These are phyloP conservation scores for Theretra japonica DNA, from an alignment of 2,888 invertebrate genomes.

Conservation along the genomic window DNA sequence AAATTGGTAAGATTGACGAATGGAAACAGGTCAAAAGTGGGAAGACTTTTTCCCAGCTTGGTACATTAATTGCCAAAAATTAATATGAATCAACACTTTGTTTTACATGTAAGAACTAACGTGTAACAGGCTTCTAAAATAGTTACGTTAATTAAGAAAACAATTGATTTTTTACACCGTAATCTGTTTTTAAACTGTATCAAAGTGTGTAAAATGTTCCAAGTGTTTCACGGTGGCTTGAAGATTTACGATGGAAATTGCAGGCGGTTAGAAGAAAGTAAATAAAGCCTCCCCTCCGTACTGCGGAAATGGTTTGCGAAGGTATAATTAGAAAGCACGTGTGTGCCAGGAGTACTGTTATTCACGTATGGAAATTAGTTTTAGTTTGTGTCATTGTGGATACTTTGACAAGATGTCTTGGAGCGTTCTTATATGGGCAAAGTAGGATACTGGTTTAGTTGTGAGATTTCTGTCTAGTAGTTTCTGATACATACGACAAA, in stretches of 20 bases:
- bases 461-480: too few species aligned
- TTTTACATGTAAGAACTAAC: too few species aligned
- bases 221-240: too few species aligned
- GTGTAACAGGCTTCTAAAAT: too few species aligned
- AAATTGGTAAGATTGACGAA: too few species aligned
- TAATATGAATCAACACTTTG: too few species aligned
- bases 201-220: neutral
- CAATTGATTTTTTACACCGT: neutral
- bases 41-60: too few species aligned
- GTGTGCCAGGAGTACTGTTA: constrained; percentile 23
- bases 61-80: too few species aligned
- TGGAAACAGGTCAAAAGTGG: too few species aligned
- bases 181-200: neutral
- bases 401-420: neutral
- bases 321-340: constrained; percentile 46
- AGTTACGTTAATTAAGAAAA: neutral
- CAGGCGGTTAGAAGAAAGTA: constrained; percentile 37
- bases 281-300: constrained; percentile 37
- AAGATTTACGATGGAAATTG: constrained; percentile 16
- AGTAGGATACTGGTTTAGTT: too few species aligned
- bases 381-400: neutral
- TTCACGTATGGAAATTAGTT: constrained; percentile 21
- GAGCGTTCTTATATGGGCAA: too few species aligned
- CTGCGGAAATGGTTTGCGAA: constrained; percentile 31
- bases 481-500: too few species aligned